Base-by-base conservation (phyloP, 2,888 invertebrate species). In the Blera fallax region DNA sequence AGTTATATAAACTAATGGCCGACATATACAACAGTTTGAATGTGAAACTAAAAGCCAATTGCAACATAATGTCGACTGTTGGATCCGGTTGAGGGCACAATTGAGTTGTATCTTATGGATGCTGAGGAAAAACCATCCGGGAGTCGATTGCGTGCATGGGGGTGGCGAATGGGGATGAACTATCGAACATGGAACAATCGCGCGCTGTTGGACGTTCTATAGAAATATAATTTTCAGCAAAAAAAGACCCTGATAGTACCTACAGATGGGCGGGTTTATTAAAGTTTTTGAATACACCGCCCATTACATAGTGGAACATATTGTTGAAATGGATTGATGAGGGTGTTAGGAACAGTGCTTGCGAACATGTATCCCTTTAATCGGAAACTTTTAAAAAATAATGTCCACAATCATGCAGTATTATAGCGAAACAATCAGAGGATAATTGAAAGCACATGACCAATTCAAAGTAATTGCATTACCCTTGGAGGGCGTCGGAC, bases 21-120 rank as follows among this genome's bases (percentile, higher is more conserved):
- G 62, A 40, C 60, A 78, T 34, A 70, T 69, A 70, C 52, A 45
- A 62, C 60, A 29, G 78, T 70, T 70, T 62, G 78, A 78, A 78
- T 78, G 78, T 52, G 69, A 70, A 69, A 78, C 78, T 78, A 78
- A 78, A 69, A 70, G 78, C 69, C 69, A 78, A 78, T 78, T 69
- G 69, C 69, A 69, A 62, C 69, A 78, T 78, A 70, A 70, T 78
- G 69, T 70, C 78, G 69, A 54, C 62, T 58, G 62, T 78, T 70
- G 69, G 78, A 43, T 62, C 62, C 78, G 69, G 78, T 54, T 54
- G 69, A 62, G 62, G 27, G 69, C 69, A 16, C 69, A 78, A 78
- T 78, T 78, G 69, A 78, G 69, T 78, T 78, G 73, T 62, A 29
- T 60, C 48, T 29, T 62, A 73, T 73, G 62, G 60, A 60, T 54